Base-by-base conservation (phyloP, 2,888 invertebrate species). In the Trichopoda pennipes region DNA sequence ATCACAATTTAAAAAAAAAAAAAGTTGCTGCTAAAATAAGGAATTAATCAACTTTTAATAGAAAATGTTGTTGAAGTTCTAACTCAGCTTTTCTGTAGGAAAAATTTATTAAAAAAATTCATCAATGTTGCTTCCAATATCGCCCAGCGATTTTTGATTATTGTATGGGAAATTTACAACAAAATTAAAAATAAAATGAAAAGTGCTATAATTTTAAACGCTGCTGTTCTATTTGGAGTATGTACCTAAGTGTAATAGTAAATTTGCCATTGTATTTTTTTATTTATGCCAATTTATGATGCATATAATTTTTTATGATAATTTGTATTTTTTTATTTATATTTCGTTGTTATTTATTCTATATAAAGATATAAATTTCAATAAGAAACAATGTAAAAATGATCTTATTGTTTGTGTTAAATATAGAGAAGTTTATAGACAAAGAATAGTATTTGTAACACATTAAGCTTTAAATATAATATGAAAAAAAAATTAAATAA, bases 291-390 rank as follows among this genome's bases (percentile, higher is more conserved):
- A 82, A 82, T 82, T 82, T 82, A 82, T 79, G 82, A 82, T 72
- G 82, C 82, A 82, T 82, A 82, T 82, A 79, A 82, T 82, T 82
- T 82, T 82, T 82, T 79, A 82, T 79, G 75, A 66, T 82, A 79
- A 82, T 76, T 79, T 75, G 49, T 75, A 68, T 73, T 58, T 82
- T 70, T 70, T 47, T 80, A 63, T 63, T 61, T 58, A 47, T 60
- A 42, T 42, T 55, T 77, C 42, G 42, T 73, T 58, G 60, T 64
- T 63, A 61, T 69, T 61, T 55, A 44, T 70, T 61, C 55, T 61
- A 78, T 66, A 60, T 70, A 56, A 79, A 75, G 78, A 74, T 82
- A 79, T 82, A 82, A 82, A 79, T 79, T 75, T 75, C 64, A 76
- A 63, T 70, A 77, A 77, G 63, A 80, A 82, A 82, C 79, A 82